phyloP scores from a whole-genome alignment of 2,888 invertebrate species.

The Drosophila mimica region DNA sequence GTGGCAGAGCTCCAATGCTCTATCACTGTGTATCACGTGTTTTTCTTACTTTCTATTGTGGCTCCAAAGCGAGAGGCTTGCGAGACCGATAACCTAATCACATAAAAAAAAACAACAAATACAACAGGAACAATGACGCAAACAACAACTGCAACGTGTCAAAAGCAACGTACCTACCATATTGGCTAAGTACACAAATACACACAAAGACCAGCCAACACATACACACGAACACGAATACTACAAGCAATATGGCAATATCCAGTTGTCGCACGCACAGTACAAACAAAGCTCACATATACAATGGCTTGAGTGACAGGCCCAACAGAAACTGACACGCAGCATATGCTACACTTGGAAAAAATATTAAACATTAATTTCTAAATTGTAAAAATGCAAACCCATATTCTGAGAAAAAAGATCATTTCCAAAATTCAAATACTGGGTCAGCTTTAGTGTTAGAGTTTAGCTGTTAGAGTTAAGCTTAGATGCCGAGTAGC shows the following conservation, averaged over 20 bases:
- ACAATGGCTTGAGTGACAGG: not conserved
- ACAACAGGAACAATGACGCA: constrained; percentile 22
- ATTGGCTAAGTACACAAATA: constrained; percentile 61
- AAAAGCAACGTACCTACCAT: constrained; percentile 51
- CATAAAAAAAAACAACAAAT: not conserved
- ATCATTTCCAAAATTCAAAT: not conserved
- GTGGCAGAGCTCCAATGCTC: not conserved
- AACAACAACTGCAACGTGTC: constrained; percentile 65
- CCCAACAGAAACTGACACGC: not conserved
- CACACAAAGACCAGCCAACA: constrained; percentile 29
- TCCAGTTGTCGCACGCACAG: constrained; percentile 48
- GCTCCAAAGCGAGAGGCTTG: not conserved
- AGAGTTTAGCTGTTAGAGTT: not conserved
- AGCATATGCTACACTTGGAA: constrained; percentile 2
- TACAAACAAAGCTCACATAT: constrained; percentile 3
- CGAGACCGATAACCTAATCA: constrained; percentile 1
- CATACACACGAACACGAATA: constrained; percentile 23
- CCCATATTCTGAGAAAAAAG: not conserved
- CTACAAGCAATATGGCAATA: constrained; percentile 56
- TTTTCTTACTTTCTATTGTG: constrained; percentile 14
- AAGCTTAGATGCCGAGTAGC: too few relatives aligned
- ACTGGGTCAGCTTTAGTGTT: not conserved
- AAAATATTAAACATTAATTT: not conserved
- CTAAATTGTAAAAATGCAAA: not conserved
- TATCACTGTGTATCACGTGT: not conserved